Percentiles rank a stretch among this genome's conserved stretches.
phyloP scores from a whole-genome alignment of 2,888 invertebrate species.

The Athripsodes cinereus region DNA sequence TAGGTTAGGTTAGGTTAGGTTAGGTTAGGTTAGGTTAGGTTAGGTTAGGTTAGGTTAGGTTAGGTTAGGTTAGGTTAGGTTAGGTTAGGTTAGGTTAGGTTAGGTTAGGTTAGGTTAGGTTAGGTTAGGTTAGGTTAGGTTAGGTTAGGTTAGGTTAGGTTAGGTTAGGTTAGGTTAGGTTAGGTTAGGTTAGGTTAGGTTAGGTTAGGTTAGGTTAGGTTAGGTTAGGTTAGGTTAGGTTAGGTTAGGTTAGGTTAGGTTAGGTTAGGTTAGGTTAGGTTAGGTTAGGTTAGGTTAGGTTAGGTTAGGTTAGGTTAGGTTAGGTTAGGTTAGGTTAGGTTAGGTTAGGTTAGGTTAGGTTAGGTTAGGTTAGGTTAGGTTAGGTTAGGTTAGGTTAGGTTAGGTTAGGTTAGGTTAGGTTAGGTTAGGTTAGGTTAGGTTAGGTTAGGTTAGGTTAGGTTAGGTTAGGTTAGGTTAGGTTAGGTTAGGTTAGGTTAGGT shows the following conservation, averaged over 20 bases:
- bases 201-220: conserved; percentile 29
- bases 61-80: conserved; percentile 27
- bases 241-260: conserved; percentile 30
- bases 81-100: conserved; percentile 23
- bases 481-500: conserved; percentile 24
- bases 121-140: conserved; percentile 25
- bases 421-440: conserved; percentile 28
- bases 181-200: conserved; percentile 28
- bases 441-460: conserved; percentile 26
- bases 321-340: conserved; percentile 29
- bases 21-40: conserved; percentile 28
- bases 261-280: conserved; percentile 30
- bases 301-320: conserved; percentile 30
- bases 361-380: conserved; percentile 29
- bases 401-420: conserved; percentile 24
- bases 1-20: conserved; percentile 28
- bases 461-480: conserved; percentile 22
- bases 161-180: conserved; percentile 28
- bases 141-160: conserved; percentile 24
- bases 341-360: conserved; percentile 29
- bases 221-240: conserved; percentile 29
- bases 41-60: conserved; percentile 28
- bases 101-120: conserved; percentile 18
- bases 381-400: conserved; percentile 25
- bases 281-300: conserved; percentile 21